Evolutionary conservation across 2,113 vertebrate genomes (phyloP), one percentile per base, ranked within the genome.

Genomic region (Struthio camelus): DNA sequence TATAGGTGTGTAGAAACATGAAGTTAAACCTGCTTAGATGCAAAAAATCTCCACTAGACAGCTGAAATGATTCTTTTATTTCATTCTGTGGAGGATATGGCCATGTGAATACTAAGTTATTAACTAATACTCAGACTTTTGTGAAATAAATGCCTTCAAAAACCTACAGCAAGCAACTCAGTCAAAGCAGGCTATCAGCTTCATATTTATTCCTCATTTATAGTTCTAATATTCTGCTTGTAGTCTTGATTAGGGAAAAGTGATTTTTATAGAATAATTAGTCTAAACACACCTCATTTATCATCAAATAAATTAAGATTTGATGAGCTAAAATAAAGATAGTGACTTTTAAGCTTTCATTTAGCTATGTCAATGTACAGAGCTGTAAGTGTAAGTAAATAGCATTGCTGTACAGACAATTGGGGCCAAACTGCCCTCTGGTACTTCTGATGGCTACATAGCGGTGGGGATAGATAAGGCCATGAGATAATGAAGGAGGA

Each of bases 231-330:
- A 80, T 44, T 79, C 30, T 73, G 11, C 27, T 83, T 54, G 11
- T 28, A 73, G 18, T 32, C 48, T 80, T 89, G 36, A 83, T 56
- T 8, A 0, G 5, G 14, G 22, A 87, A 93, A 85, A 82, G 22
- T n/a, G 38, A 58, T 73, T 73, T 93, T 96, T 87, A 58, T 36
- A 32, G 42, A 91, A 76, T 70, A 89, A 87, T 94, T 85, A 82
- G 32, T 48, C 48, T 85, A 88, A 94, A 69, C 38, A 72, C 7
- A 85, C 19, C 10, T 76, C 7, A 93, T 87, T 85, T 80, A 93
- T 73, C 10, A 54, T 76, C 24, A 87, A 80, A 87, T 95, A 85
- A 80, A 82, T 94, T 73, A 34, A 84, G 32, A 6, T 65, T 48
- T 24, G 28, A 78, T 75, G 38, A 79, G 9, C 18, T 71, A 76